These are phyloP conservation scores for Drepanosiphum platanoidis DNA, from an alignment of 2,888 invertebrate species.

Conservation along the genomic window DNA sequence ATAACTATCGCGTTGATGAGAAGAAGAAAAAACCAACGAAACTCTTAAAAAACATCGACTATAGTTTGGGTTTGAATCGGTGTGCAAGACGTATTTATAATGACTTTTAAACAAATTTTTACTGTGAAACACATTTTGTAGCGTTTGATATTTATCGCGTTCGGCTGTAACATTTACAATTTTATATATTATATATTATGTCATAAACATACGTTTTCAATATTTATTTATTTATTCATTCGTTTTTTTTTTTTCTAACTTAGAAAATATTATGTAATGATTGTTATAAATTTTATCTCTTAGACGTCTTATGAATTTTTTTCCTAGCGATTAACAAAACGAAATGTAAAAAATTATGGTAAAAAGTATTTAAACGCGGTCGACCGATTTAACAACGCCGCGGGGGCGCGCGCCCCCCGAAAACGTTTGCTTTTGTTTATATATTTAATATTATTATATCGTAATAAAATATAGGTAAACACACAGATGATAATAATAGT, in stretches of 20 bases:
- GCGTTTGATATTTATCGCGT: slow-evolving; percentile 30
- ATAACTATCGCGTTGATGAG: no score
- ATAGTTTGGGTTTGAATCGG: neutral
- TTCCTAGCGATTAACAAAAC: neutral
- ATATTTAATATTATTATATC: neutral
- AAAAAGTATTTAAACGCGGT: neutral
- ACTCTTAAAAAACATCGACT: neutral
- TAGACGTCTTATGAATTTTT: slow-evolving; percentile 7
- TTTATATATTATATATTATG: neutral
- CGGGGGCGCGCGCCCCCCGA: neutral
- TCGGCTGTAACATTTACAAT: slow-evolving; percentile 32
- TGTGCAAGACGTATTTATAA: neutral
- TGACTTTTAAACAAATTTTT: neutral
- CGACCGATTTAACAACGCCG: slow-evolving; percentile 3
- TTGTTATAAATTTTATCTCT: neutral
- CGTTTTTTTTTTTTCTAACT: neutral
- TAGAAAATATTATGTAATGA: neutral
- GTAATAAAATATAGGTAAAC: neutral
- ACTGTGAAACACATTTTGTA: slow-evolving; percentile 19
- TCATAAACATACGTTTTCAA: no score
- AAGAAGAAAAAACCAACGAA: no score
- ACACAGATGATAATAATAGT: no score
- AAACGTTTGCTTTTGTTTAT: slow-evolving; percentile 41
- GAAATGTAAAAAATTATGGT: neutral
- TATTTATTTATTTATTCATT: no score